Percentiles rank a stretch among this genome's conserved stretches.
Conservation (phyloP, 2,888 invertebrate species). For the Anodontia alba region DNA sequence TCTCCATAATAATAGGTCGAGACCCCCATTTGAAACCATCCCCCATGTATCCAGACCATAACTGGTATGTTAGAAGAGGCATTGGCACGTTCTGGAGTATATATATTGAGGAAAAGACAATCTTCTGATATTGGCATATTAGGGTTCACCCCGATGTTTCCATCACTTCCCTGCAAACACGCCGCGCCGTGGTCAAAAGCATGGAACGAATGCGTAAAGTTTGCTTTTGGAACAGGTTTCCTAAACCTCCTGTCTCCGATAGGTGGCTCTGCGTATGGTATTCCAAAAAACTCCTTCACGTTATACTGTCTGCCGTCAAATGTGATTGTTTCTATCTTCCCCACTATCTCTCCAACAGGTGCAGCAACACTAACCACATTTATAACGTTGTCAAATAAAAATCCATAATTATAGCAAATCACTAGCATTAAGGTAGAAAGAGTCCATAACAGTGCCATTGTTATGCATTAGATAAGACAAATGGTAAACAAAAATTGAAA, state of each 20-base stretch:
- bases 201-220: not conserved
- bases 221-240: not conserved
- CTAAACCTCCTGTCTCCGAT: not conserved
- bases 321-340: not conserved
- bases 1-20: not conserved
- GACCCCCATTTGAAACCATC: not conserved
- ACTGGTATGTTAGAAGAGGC: not conserved
- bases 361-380: not conserved
- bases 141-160: not conserved
- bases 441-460: too few relatives aligned
- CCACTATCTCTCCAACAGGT: not conserved
- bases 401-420: too few relatives aligned
- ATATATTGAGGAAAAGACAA: not conserved
- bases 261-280: not conserved
- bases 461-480: too few relatives aligned
- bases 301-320: not conserved
- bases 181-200: not conserved
- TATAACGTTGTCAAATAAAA: too few relatives aligned
- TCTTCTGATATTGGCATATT: not conserved
- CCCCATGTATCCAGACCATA: slow-evolving; percentile 2
- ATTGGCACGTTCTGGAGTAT: not conserved
- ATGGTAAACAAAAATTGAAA: too few relatives aligned
- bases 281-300: not conserved
- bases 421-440: too few relatives aligned
- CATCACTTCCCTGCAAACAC: not conserved